These are phyloP conservation scores for Carterocephalus palaemon DNA, from an alignment of 2,888 invertebrate genomes.

Conservation along the genomic window DNA sequence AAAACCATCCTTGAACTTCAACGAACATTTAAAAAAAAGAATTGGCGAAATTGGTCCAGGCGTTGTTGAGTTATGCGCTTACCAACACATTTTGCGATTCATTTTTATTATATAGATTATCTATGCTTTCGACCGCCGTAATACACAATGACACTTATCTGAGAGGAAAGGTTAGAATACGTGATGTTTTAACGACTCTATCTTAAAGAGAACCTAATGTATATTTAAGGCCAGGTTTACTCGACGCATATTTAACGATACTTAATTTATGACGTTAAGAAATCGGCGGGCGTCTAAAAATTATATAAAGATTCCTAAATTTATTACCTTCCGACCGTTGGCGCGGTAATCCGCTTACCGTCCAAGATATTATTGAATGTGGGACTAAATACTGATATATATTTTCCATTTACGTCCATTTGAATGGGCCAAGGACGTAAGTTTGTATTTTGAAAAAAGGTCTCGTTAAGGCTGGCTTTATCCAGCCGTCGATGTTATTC, in stretches of 20 bases:
- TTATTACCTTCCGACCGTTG: slow-evolving; percentile 52
- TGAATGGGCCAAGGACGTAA: slow-evolving; percentile 20
- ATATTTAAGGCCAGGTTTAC: slow-evolving; percentile 58
- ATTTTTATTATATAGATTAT: no score
- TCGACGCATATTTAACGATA: slow-evolving; percentile 67
- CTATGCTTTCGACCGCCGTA: background rate
- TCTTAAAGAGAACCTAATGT: slow-evolving; percentile 60
- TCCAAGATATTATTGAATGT: slow-evolving; percentile 73
- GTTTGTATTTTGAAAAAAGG: slow-evolving; percentile 12
- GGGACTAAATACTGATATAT: slow-evolving; percentile 75
- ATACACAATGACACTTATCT: background rate
- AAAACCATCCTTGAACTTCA: no score
- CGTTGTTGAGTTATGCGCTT: no score
- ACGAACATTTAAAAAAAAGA: no score
- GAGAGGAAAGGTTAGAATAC: background rate
- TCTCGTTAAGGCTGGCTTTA: slow-evolving; percentile 14
- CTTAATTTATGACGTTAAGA: slow-evolving; percentile 73
- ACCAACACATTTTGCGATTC: no score
- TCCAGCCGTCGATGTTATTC: background rate
- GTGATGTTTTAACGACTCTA: slow-evolving; percentile 58
- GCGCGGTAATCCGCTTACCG: slow-evolving; percentile 67
- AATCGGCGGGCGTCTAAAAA: slow-evolving; percentile 66
- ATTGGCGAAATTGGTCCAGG: no score
- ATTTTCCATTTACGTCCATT: slow-evolving; percentile 41
- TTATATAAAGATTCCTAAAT: slow-evolving; percentile 75